A percentile compares a stretch with the other conserved stretches of the same genome.
These are phyloP conservation scores for Presbytis comata DNA, from an alignment of 2,797 vertebrate genomes.

Conservation along the genomic window DNA sequence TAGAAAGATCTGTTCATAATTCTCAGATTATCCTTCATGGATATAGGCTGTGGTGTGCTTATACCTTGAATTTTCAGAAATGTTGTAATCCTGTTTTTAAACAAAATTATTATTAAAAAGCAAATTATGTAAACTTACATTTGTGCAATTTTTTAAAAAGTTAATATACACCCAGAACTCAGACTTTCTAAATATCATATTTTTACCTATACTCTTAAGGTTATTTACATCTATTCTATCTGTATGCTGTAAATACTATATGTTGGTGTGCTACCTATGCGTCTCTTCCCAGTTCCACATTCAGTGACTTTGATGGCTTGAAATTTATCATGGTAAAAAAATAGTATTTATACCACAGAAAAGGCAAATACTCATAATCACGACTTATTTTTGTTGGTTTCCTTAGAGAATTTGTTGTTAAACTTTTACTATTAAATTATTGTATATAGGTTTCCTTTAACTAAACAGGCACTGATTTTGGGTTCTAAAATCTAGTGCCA, in stretches of 20 bases:
- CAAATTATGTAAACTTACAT: not conserved
- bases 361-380: not conserved
- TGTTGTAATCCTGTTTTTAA: not conserved
- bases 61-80: not conserved
- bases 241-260: not conserved
- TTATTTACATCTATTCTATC: not conserved
- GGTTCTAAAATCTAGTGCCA: not conserved
- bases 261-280: not conserved
- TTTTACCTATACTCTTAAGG: not conserved
- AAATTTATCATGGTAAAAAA: not conserved
- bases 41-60: not conserved
- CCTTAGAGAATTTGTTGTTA: not conserved
- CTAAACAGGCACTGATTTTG: not conserved
- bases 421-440: not conserved
- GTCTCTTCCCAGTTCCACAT: not conserved
- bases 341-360: not conserved
- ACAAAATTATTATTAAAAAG: not conserved
- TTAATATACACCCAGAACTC: not conserved
- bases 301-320: not conserved
- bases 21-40: not conserved
- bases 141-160: not conserved
- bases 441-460: not conserved
- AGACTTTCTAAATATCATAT: not conserved
- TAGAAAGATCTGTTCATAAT: not conserved
- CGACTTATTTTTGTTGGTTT: not conserved